phyloP scores from a whole-genome alignment of 1,140 invertebrate genomes.

The Pinna nobilis region DNA sequence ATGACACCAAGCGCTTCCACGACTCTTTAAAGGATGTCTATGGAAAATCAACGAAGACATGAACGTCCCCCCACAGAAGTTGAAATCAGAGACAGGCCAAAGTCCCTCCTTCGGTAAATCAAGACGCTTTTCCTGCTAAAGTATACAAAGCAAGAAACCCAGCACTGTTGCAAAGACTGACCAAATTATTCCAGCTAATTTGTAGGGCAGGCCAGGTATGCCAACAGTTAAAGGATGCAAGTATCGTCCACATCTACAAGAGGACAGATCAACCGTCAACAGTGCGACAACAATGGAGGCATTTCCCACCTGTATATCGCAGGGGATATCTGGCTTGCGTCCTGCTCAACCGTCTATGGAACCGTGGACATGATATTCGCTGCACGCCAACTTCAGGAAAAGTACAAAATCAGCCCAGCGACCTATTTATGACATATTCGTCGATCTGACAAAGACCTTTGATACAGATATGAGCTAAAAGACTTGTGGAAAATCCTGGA shows the following conservation, averaged over 20 bases:
- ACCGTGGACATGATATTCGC: constrained; percentile 28
- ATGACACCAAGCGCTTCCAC: background rate
- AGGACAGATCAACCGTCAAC: background rate
- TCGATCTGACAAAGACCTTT: constrained; percentile 35
- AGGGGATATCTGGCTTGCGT: constrained; percentile 39
- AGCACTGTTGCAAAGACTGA: constrained; percentile 4
- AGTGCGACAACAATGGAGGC: background rate
- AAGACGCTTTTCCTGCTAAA: constrained; percentile 8
- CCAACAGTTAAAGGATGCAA: constrained; percentile 46
- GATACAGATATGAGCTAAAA: constrained; percentile 19
- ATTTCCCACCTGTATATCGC: constrained; percentile 16
- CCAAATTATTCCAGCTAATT: constrained; percentile 3
- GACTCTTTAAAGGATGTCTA: background rate
- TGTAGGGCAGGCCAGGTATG: constrained; percentile 10
- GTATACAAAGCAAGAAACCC: background rate
- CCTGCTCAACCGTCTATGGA: background rate
- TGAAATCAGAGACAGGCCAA: constrained; percentile 1
- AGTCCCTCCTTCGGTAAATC: constrained; percentile 13
- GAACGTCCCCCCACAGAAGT: background rate
- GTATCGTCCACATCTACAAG: constrained; percentile 40
- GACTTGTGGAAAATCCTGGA: constrained; percentile 9
- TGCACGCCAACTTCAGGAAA: constrained; percentile 27
- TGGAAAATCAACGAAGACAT: background rate
- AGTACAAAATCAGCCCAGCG: constrained; percentile 30
- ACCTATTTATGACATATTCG: constrained; percentile 28